A percentile compares a stretch with the other conserved stretches of the same genome.
Evolutionary conservation across 2,888 invertebrate species (phyloP).

Genomic region (Apotomis capreana): DNA sequence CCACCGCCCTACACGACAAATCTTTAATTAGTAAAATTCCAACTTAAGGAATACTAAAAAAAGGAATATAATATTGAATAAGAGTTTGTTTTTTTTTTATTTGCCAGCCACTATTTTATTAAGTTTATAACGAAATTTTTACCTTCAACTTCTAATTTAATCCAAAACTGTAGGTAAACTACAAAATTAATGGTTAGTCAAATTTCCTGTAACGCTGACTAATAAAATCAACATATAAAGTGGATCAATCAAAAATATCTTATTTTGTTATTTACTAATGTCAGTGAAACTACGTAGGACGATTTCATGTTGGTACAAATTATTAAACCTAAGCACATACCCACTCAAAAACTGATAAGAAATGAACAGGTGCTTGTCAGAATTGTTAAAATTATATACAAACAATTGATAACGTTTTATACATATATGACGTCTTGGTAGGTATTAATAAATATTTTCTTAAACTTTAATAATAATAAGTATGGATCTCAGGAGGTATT

Average conservation of each 20-base stretch:
- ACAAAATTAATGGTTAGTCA: too few relatives aligned
- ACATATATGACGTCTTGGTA: neutral
- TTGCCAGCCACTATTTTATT: too few relatives aligned
- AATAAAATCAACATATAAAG: neutral
- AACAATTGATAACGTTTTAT: conserved; percentile 16
- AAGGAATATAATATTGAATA: too few relatives aligned
- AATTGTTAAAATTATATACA: conserved; percentile 14
- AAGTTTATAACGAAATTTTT: too few relatives aligned
- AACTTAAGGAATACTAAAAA: too few relatives aligned
- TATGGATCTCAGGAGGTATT: neutral
- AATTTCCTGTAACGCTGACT: neutral
- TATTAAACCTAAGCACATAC: conserved; percentile 27
- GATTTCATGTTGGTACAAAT: conserved; percentile 17
- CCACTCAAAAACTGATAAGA: conserved; percentile 24
- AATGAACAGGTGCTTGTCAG: conserved; percentile 24
- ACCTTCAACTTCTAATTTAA: too few relatives aligned
- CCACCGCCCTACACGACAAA: too few relatives aligned
- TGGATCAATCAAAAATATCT: conserved; percentile 22
- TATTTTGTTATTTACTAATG: conserved; percentile 4
- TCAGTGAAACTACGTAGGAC: neutral
- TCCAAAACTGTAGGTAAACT: too few relatives aligned
- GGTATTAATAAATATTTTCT: too few relatives aligned
- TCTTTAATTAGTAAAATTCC: too few relatives aligned
- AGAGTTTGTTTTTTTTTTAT: too few relatives aligned
- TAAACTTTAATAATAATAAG: too few relatives aligned